These are phyloP conservation scores for Betta splendens DNA, from an alignment of 2,797 vertebrate genomes.

Conservation along the genomic window DNA sequence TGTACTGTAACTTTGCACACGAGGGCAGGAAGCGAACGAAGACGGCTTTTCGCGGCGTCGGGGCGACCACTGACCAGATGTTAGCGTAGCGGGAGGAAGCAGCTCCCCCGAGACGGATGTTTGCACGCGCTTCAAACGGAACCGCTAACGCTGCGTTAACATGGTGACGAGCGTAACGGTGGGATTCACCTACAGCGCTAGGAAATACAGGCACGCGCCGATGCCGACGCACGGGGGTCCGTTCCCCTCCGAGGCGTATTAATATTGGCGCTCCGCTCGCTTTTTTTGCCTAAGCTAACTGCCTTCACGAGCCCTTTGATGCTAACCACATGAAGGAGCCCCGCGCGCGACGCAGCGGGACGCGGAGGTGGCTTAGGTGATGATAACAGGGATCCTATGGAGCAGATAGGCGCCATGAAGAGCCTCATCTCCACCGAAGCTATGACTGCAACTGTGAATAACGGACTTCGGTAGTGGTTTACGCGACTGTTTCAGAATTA, in stretches of 20 bases:
- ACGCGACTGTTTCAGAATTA: not conserved
- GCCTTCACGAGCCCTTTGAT: not conserved
- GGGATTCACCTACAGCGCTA: conserved; percentile 44
- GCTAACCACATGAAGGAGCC: conserved; percentile 5
- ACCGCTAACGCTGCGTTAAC: conserved; percentile 15
- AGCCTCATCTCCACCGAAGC: conserved; percentile 25
- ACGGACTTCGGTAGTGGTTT: conserved; percentile 15
- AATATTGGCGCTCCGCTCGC: not conserved
- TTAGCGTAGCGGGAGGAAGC: not conserved
- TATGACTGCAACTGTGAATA: conserved; percentile 26
- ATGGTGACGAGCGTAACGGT: conserved; percentile 3
- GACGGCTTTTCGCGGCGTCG: not conserved
- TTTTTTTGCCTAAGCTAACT: not conserved
- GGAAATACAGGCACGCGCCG: conserved; percentile 37
- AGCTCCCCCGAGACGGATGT: conserved; percentile 22
- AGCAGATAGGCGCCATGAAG: conserved; percentile 67
- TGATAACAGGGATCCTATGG: conserved; percentile 60
- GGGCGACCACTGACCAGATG: not conserved
- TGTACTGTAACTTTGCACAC: not conserved
- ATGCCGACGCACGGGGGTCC: not conserved
- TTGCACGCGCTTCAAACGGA: conserved; percentile 20
- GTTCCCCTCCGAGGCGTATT: conserved; percentile 7
- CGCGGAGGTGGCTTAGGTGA: conserved; percentile 48
- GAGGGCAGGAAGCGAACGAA: no score
- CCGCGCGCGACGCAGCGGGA: not conserved